Percentiles rank a stretch among this genome's conserved stretches.
These are phyloP conservation scores for Neolamprologus cancellatus DNA, from an alignment of 2,113 vertebrate genomes.

Conservation along the genomic window DNA sequence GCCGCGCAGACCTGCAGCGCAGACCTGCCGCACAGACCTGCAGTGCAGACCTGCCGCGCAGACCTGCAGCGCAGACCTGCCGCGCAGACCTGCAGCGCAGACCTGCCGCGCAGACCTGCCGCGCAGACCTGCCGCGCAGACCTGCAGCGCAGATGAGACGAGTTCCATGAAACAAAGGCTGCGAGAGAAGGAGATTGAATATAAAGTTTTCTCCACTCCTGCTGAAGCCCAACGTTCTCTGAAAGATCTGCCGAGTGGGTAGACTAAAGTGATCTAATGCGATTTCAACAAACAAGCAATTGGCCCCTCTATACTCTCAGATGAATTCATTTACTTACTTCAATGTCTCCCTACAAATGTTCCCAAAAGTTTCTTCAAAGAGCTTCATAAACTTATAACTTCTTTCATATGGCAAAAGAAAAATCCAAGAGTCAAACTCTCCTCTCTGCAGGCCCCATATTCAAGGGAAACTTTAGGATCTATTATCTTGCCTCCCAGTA, in stretches of 20 bases:
- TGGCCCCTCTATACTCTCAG: neutral
- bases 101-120: accelerated
- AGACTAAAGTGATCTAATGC: accelerated
- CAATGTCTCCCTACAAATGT: neutral
- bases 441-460: accelerated
- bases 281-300: neutral
- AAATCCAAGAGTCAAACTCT: accelerated
- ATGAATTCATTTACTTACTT: accelerated
- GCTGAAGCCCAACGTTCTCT: accelerated
- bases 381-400: accelerated
- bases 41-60: accelerated
- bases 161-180: neutral
- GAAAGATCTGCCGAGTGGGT: neutral
- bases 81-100: accelerated
- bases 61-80: accelerated
- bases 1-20: too few species aligned
- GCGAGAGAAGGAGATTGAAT: neutral
- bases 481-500: neutral
- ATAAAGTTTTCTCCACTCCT: neutral
- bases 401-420: neutral
- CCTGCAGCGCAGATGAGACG: accelerated
- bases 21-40: too few species aligned
- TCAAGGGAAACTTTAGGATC: accelerated
- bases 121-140: accelerated
- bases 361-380: neutral